Evolutionary conservation across 2,797 vertebrate species (phyloP), one percentile per base, ranked within the genome.

Genomic region (Pitangus sulphuratus): DNA sequence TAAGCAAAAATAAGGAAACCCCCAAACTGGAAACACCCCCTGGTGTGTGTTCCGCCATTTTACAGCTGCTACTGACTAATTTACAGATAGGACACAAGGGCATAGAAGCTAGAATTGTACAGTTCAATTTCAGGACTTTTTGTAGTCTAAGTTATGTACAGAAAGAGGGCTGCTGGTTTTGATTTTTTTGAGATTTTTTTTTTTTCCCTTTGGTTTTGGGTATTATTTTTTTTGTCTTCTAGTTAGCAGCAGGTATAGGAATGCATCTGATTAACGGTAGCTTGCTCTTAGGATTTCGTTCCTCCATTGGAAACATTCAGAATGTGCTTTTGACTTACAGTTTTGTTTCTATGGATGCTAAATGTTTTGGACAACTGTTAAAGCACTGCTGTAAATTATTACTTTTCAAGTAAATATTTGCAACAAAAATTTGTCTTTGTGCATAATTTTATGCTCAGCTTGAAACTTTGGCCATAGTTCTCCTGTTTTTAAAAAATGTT

Each of bases 401-500:
- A 97, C 97, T 97, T 98, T 98, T 98, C 97, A 92, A 98, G 97
- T 98, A 98, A 98, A 98, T 98, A 98, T 98, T 98, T 98, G 93
- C 97, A 98, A 98, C 97, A 98, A 98, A 98, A 97, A 70, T 50
- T 84, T 96, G 96, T 97, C 90, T 96, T 95, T 69, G 91, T 96
- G 88, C 78, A 90, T 97, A 94, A 97, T 97, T 98, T 96, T 94
- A 75, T 97, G 93, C 95, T 96, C 57, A 93, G 56, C 42, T 95
- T 95, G 37, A 64, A 85, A 90, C 31, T 87, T 97, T n/a, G 44
- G 65, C 18, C 31, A 12, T 80, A 60, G 16, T 33, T 33, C 18
- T 93, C 21, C 50, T 30, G 1, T 28, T 26, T 60, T 62, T 60
- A 0, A 9, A 30, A 66, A 61, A 56, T 7, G 28, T 45, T 57